Evolutionary conservation across 2,888 invertebrate species (phyloP), one percentile per base, ranked within the genome.

Genomic region (Polymixis lichenea): DNA sequence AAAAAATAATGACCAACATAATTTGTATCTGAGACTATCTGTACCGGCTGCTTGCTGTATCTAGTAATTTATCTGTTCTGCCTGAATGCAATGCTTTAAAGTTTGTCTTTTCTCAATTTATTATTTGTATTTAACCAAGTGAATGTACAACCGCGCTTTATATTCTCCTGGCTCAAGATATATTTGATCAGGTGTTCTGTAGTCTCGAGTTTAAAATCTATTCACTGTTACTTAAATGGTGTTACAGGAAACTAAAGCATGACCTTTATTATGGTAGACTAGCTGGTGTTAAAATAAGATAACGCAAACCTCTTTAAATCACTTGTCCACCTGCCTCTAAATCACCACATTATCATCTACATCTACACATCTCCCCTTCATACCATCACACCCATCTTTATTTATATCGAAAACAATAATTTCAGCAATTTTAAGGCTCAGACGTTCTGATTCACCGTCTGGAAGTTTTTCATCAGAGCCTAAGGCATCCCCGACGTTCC

Each of bases 401-500:
- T 88, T 86, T 86, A 78, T 78, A 86, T 78, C 80, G 71, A 74
- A 87, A 85, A 85, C 85, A 88, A 87, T 83, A 82, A 86, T 85
- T 72, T 62, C 77, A 86, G 67, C 78, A 75, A 87, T 88, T 84
- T 85, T 60, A 79, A 83, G 72, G 62, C 68, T 71, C 78, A 83
- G 85, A 83, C 83, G 80, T 85, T 82, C 89, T 90, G 91, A 90
- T 90, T 91, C 92, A 91, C 88, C 89, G 88, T 87, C 84, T 87
- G 86, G 84, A 87, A 80, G 87, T 91, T 92, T 93, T 93, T 92
- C 89, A 89, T 88, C 90, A 88, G 84, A 86, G 84, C 87, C 89
- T 83, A 64, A 92, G 89, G 90, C 89, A 94, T 93, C 91, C 92
- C 92, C 90, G 87, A 85, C 90, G 89, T 89, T 89, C 94, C 95